Conservation (phyloP, 2,113 vertebrate species). For the Cebidichthys violaceus region DNA sequence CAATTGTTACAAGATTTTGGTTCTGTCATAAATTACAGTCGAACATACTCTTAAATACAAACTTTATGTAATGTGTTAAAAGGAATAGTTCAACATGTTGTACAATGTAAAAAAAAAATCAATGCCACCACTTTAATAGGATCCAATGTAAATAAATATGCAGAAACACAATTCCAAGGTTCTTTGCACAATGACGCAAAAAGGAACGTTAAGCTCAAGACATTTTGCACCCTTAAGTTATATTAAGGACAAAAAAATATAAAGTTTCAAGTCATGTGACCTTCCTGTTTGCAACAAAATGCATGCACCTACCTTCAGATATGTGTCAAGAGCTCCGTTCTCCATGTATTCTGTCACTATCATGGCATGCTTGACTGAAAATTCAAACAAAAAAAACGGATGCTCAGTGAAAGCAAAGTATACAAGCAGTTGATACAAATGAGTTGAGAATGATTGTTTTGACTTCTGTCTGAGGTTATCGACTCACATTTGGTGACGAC, state of each 20-base stretch:
- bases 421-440: background rate
- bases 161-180: background rate
- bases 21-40: background rate
- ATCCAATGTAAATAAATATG: background rate
- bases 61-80: background rate
- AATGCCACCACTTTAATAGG: background rate
- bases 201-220: background rate
- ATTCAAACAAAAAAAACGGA: conserved; percentile 18
- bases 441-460: background rate
- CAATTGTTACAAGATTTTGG: background rate
- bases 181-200: background rate
- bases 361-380: conserved; percentile 95
- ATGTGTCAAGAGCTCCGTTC: conserved; percentile 95
- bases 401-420: conserved; percentile 23
- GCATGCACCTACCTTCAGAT: conserved; percentile 88
- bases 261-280: background rate
- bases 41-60: too few species aligned
- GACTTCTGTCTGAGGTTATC: background rate
- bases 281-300: background rate
- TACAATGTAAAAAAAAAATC: background rate
- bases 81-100: background rate
- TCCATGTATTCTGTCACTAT: conserved; percentile 98
- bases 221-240: background rate
- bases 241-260: background rate
- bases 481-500: conserved; percentile 95